Conservation (phyloP, 2,113 vertebrate species). For the Campylomormyrus numenius region DNA sequence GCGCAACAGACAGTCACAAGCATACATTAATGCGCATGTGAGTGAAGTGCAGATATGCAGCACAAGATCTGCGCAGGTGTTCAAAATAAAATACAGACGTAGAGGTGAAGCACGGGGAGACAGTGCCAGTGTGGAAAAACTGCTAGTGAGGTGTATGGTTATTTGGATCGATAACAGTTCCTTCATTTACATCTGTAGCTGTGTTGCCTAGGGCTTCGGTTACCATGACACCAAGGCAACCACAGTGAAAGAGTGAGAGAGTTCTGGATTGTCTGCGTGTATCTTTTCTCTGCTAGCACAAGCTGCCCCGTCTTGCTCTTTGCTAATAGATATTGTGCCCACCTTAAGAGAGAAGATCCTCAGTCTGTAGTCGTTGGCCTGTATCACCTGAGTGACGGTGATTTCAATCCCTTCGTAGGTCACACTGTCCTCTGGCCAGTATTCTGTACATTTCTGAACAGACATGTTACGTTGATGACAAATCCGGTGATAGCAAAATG, state of each 20-base stretch:
- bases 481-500: not conserved
- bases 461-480: not conserved
- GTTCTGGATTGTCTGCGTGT: constrained; percentile 1
- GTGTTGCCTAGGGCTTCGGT: constrained; percentile 38
- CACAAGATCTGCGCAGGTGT: not conserved
- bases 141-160: not conserved
- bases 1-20: not conserved
- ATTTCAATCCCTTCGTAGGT: constrained; percentile 83
- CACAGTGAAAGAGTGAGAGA: constrained; percentile 29
- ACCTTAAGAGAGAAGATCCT: constrained; percentile 72
- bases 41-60: not conserved
- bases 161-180: constrained; percentile 31
- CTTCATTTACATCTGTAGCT: constrained; percentile 36
- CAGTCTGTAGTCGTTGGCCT: constrained; percentile 90
- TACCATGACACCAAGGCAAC: constrained; percentile 41
- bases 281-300: not conserved
- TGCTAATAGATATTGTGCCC: not conserved
- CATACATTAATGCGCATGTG: not conserved
- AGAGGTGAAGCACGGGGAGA: not conserved
- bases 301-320: not conserved
- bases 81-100: not conserved
- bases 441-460: constrained; percentile 91
- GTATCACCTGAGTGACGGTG: constrained; percentile 74
- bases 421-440: constrained; percentile 90
- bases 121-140: not conserved